phyloP scores from a whole-genome alignment of 2,113 vertebrate genomes.

The Tetraodon nigroviridis region DNA sequence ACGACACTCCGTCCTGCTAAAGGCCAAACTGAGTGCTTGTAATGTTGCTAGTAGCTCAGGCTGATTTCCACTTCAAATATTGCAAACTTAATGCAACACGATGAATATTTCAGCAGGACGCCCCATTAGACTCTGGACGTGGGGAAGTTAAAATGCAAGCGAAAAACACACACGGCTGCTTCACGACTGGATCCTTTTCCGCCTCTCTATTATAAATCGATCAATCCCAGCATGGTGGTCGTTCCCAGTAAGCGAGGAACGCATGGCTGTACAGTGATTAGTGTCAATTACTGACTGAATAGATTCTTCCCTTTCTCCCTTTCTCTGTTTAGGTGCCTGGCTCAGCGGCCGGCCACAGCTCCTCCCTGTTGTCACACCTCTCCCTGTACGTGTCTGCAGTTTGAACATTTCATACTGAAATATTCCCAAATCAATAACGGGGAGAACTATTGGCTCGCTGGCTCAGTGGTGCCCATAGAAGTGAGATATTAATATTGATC shows the following conservation, averaged over 20 bases:
- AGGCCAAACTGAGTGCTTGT: slow-evolving; percentile 39
- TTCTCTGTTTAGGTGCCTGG: too few relatives aligned
- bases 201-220: neutral
- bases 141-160: slow-evolving; percentile 26
- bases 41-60: slow-evolving; percentile 40
- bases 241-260: neutral
- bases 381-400: neutral
- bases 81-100: slow-evolving; percentile 65
- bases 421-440: slow-evolving; percentile 64
- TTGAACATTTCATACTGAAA: slow-evolving; percentile 55
- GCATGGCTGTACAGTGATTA: too few relatives aligned
- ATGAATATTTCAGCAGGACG: slow-evolving; percentile 67
- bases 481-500: slow-evolving; percentile 66
- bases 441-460: slow-evolving; percentile 54
- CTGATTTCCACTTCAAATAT: slow-evolving; percentile 60
- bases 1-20: slow-evolving; percentile 21
- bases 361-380: too few relatives aligned
- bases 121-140: slow-evolving; percentile 55
- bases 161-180: slow-evolving; percentile 3
- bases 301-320: too few relatives aligned
- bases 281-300: too few relatives aligned
- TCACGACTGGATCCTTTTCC: neutral
- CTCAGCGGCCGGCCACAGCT: too few relatives aligned
- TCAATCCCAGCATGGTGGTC: neutral
- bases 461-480: slow-evolving; percentile 44